Conservation (phyloP, 2,888 invertebrate genomes). For the Priocnemis perturbator region DNA sequence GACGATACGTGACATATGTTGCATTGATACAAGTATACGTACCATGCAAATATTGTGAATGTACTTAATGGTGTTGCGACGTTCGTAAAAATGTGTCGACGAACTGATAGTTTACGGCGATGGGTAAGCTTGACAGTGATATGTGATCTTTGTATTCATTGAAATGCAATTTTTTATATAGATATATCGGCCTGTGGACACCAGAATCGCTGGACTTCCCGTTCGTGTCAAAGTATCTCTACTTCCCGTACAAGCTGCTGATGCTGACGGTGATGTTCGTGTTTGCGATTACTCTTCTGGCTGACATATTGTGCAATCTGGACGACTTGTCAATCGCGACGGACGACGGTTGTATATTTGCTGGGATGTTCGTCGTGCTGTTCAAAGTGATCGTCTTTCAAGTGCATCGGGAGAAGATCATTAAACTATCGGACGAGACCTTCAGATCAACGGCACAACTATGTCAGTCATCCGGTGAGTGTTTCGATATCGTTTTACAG, state of each 20-base stretch:
- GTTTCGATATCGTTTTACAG: no score
- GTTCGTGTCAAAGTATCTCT: conserved; percentile 25
- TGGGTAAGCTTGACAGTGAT: no score
- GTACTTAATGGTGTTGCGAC: no score
- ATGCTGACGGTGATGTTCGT: conserved; percentile 43
- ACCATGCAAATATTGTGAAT: no score
- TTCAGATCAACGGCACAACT: conserved; percentile 46
- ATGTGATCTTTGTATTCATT: no score
- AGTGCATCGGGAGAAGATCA: conserved; percentile 42
- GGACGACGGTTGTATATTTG: conserved; percentile 62
- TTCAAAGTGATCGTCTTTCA: conserved; percentile 58
- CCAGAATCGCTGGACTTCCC: no score
- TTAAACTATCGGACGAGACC: conserved; percentile 28
- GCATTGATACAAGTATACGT: no score
- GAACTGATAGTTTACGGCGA: no score
- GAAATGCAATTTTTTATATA: conserved; percentile 6
- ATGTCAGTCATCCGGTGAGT: conserved; percentile 52
- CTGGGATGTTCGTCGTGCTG: conserved; percentile 57
- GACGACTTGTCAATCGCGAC: conserved; percentile 55
- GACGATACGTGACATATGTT: no score
- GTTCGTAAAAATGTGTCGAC: no score
- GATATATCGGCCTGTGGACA: conserved; percentile 37
- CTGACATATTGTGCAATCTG: conserved; percentile 49
- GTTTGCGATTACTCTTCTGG: conserved; percentile 51
- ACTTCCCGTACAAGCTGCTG: conserved; percentile 50